Percentiles rank a stretch among this genome's conserved stretches.
phyloP scores from a whole-genome alignment of 2,888 invertebrate genomes.

The Thera obeliscata region DNA sequence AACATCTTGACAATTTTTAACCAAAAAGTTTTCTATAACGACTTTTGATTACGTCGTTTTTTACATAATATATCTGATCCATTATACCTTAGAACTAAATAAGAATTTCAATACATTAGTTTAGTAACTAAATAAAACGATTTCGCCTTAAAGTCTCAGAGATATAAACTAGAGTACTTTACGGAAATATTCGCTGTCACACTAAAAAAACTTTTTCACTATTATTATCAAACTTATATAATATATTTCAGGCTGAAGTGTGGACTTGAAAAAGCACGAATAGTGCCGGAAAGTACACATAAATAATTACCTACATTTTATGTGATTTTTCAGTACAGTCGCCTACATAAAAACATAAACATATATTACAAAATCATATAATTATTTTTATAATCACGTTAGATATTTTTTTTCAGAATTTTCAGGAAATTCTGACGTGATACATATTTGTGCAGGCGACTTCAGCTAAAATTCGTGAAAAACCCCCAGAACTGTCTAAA shows the following conservation, averaged over 20 bases:
- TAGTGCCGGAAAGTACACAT: background rate
- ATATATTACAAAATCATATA: too few relatives aligned
- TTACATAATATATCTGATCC: constrained; percentile 14
- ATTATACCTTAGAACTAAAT: constrained; percentile 26
- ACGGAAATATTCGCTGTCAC: background rate
- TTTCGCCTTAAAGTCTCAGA: background rate
- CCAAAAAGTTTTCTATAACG: background rate
- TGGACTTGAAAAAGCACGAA: background rate
- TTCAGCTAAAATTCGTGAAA: background rate
- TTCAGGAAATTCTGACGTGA: background rate
- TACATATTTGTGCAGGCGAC: background rate
- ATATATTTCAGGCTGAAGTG: background rate
- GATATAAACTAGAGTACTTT: background rate
- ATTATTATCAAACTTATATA: background rate
- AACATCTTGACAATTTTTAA: background rate
- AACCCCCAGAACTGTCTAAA: background rate
- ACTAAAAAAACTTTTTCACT: background rate
- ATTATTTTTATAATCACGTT: too few relatives aligned
- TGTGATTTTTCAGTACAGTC: background rate
- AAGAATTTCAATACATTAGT: constrained; percentile 20
- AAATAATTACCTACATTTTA: background rate
- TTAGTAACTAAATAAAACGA: constrained; percentile 16
- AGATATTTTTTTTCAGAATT: too few relatives aligned
- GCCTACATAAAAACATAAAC: too few relatives aligned
- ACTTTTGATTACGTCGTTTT: background rate